Percentiles rank a stretch among this genome's conserved stretches.
Conservation (phyloP, 1,140 invertebrate genomes). For the Drosophila aff. region DNA sequence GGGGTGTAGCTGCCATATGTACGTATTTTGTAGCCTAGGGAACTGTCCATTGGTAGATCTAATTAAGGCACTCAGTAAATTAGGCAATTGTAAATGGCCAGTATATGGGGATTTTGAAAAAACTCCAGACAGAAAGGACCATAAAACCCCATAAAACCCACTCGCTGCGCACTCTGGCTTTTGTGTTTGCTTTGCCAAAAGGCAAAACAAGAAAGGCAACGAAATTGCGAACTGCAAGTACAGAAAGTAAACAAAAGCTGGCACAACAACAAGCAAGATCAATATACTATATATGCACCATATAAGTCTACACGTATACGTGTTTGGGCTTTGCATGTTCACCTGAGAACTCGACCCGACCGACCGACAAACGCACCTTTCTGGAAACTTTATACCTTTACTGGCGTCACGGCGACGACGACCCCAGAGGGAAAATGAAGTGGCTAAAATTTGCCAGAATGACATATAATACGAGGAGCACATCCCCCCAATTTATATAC, state of each 20-base stretch:
- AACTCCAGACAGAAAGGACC: constrained; percentile 22
- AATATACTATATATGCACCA: constrained; percentile 30
- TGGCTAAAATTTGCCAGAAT: constrained; percentile 45
- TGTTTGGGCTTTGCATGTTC: constrained; percentile 19
- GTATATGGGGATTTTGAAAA: constrained; percentile 17
- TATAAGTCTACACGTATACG: constrained; percentile 4
- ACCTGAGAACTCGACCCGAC: constrained; percentile 19
- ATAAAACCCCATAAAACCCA: constrained; percentile 45
- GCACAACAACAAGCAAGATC: constrained; percentile 50
- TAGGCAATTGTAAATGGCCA: constrained; percentile 18
- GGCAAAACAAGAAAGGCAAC: constrained; percentile 22
- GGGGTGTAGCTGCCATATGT: background rate
- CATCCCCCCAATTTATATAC: constrained; percentile 18
- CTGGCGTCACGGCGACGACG: constrained; percentile 34
- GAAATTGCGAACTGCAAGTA: constrained; percentile 21
- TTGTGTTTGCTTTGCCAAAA: constrained; percentile 32
- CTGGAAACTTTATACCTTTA: constrained; percentile 50
- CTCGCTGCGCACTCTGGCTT: constrained; percentile 29
- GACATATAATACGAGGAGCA: constrained; percentile 52
- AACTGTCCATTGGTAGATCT: background rate
- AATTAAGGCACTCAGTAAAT: constrained; percentile 1
- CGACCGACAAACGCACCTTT: constrained; percentile 56
- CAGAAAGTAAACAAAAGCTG: constrained; percentile 33
- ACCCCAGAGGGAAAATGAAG: constrained; percentile 32
- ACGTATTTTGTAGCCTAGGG: no score